Percentiles rank a stretch among this genome's conserved stretches.
Conservation (phyloP, 2,888 invertebrate species). For the Rhorus exstirpatorius region DNA sequence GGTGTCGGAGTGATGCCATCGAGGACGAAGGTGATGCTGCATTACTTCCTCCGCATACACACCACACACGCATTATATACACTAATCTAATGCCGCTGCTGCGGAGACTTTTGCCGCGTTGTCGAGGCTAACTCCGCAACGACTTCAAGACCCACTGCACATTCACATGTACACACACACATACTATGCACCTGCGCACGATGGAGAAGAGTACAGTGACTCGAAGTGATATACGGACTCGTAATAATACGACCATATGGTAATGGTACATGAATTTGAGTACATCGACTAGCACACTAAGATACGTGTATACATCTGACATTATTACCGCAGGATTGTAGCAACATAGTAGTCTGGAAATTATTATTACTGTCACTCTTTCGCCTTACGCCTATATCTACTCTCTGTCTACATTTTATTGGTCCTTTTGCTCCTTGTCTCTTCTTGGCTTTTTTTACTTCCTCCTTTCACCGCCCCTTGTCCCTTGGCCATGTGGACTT, state of each 20-base stretch:
- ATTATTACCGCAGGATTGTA: background rate
- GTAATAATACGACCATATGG: constrained; percentile 60
- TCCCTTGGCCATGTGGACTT: constrained; percentile 20
- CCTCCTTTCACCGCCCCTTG: background rate
- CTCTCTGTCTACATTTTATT: background rate
- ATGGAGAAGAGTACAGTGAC: constrained; percentile 1
- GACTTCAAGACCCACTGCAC: constrained; percentile 2
- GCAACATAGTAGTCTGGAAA: constrained; percentile 20
- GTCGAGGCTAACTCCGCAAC: constrained; percentile 1
- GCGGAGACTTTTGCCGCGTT: background rate
- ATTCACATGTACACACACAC: background rate
- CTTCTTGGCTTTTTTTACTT: constrained; percentile 22
- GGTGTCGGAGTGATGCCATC: constrained; percentile 60
- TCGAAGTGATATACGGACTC: constrained; percentile 33
- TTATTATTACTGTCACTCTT: constrained; percentile 18
- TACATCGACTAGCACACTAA: constrained; percentile 31
- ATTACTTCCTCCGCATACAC: constrained; percentile 21
- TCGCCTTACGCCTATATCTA: constrained; percentile 10
- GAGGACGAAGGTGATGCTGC: constrained; percentile 33
- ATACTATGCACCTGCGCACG: background rate
- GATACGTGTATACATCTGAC: constrained; percentile 4
- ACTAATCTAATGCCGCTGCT: background rate
- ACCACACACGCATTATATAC: background rate
- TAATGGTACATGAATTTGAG: constrained; percentile 37
- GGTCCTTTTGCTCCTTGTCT: background rate